phyloP scores from a whole-genome alignment of 2,797 vertebrate species.

The Centroberyx gerrardi region DNA sequence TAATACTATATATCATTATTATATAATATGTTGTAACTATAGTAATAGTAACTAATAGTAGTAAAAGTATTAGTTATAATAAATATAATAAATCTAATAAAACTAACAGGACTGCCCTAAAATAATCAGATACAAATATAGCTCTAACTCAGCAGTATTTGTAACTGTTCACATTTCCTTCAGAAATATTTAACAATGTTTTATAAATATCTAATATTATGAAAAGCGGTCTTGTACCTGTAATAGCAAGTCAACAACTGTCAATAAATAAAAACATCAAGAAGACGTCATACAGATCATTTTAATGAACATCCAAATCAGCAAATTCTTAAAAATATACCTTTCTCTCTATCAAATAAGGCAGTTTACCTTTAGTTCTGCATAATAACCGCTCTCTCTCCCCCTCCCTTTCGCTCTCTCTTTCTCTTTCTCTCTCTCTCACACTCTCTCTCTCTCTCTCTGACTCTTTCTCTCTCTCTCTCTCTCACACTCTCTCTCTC shows the following conservation, averaged over 20 bases:
- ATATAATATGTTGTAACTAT: no score
- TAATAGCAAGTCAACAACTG: neutral
- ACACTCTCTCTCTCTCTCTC: neutral
- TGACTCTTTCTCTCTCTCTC: no score
- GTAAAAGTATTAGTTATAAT: no score
- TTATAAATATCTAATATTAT: neutral
- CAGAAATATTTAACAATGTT: neutral
- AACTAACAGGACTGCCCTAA: no score
- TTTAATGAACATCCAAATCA: conserved; percentile 80
- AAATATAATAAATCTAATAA: no score
- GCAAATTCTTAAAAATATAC: conserved; percentile 77
- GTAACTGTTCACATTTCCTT: neutral
- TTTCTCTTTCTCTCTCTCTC: neutral
- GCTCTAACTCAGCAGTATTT: neutral
- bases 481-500: no score
- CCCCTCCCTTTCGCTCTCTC: no score
- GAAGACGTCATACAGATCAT: conserved; percentile 52
- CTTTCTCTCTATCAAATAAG: conserved; percentile 67
- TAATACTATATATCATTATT: neutral
- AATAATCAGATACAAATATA: neutral
- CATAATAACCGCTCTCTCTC: conserved; percentile 28
- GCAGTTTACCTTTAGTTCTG: conserved; percentile 60
- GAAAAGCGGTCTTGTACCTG: neutral
- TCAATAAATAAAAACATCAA: conserved; percentile 49
- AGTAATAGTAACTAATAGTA: no score